Percentiles rank a stretch among this genome's conserved stretches.
phyloP scores from a whole-genome alignment of 2,113 vertebrate species.

The Syngnathus typhle region DNA sequence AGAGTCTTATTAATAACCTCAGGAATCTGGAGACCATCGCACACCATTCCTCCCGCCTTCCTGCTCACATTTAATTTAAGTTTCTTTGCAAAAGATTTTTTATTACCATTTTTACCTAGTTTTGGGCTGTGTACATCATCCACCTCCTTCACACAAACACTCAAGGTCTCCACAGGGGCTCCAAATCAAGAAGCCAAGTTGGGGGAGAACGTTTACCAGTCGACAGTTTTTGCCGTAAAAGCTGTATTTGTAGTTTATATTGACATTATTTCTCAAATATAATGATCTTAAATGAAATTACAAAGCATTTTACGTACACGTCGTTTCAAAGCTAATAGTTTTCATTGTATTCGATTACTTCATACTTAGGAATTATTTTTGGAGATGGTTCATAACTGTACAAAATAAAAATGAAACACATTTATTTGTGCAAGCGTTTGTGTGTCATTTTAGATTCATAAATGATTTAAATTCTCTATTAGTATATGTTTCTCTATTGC shows the following conservation, averaged over 20 bases:
- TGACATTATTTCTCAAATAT: not conserved
- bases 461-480: too few relatives aligned
- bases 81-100: conserved; percentile 30
- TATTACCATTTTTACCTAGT: conserved; percentile 17
- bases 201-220: conserved; percentile 34
- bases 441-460: too few relatives aligned
- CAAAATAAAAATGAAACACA: not conserved
- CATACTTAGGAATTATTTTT: not conserved
- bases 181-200: conserved; percentile 57
- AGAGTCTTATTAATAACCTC: conserved; percentile 52
- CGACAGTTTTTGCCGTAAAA: conserved; percentile 1
- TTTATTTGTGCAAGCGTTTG: not conserved
- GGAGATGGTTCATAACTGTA: not conserved
- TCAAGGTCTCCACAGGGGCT: conserved; percentile 36
- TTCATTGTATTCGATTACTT: not conserved
- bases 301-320: not conserved
- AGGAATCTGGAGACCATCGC: conserved; percentile 46
- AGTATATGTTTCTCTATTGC: too few relatives aligned
- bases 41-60: conserved; percentile 4
- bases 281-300: not conserved
- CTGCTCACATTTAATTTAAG: conserved; percentile 14
- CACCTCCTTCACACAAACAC: conserved; percentile 31
- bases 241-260: not conserved
- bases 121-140: conserved; percentile 28
- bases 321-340: not conserved